A percentile compares a stretch with the other conserved stretches of the same genome.
Conservation (phyloP, 2,888 invertebrate species). For the Cryptocephalus primarius region DNA sequence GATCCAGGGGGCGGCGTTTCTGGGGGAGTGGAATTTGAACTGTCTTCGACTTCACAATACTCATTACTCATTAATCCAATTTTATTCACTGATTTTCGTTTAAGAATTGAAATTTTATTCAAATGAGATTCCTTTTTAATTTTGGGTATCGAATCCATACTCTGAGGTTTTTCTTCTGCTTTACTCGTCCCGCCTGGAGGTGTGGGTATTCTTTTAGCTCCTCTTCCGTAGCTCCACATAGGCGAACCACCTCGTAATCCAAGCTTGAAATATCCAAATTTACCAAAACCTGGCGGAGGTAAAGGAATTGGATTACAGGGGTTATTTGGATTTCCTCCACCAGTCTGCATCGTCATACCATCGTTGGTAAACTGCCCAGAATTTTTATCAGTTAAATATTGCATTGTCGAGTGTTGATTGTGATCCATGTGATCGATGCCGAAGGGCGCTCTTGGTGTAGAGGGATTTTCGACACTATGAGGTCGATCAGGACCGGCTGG, state of each 20-base stretch:
- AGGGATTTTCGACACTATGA: constrained; percentile 47
- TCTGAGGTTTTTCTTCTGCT: constrained; percentile 11
- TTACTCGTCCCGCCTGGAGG: constrained; percentile 17
- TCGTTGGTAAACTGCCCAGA: constrained; percentile 1
- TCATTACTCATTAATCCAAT: constrained; percentile 44
- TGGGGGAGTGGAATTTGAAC: constrained; percentile 43
- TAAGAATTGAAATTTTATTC: constrained; percentile 48
- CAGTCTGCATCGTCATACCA: constrained; percentile 16
- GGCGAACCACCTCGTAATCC: constrained; percentile 57
- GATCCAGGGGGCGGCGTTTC: constrained; percentile 40
- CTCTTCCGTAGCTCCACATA: constrained; percentile 46
- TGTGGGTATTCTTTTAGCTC: constrained; percentile 33
- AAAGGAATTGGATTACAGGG: constrained; percentile 31
- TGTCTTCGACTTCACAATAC: constrained; percentile 48
- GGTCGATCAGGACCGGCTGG: constrained; percentile 48
- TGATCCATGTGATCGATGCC: not conserved
- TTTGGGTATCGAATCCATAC: constrained; percentile 19
- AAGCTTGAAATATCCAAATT: constrained; percentile 48
- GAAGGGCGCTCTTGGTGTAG: constrained; percentile 39
- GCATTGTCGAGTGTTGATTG: constrained; percentile 3
- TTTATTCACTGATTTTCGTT: constrained; percentile 40
- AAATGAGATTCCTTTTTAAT: constrained; percentile 39
- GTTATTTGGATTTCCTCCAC: constrained; percentile 44
- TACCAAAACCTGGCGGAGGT: constrained; percentile 43
- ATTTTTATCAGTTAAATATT: not conserved